phyloP scores from a whole-genome alignment of 2,797 vertebrate genomes.

The Neomorphus geoffroyi region DNA sequence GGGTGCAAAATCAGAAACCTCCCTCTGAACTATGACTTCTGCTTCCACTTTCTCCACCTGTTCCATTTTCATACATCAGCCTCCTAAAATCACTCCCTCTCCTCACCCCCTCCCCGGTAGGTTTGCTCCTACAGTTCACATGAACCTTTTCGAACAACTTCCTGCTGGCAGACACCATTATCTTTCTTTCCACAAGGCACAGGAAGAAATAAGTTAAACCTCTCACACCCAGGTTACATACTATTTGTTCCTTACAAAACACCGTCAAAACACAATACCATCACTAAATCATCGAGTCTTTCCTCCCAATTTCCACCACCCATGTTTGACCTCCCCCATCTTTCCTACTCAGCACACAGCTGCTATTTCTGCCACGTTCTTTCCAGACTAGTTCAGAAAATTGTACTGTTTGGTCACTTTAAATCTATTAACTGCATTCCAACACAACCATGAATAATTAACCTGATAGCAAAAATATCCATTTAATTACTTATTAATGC shows the following conservation, averaged over 20 bases:
- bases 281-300: not conserved
- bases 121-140: not conserved
- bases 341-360: not conserved
- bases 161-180: not conserved
- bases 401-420: not conserved
- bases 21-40: not conserved
- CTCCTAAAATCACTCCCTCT: not conserved
- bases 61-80: not conserved
- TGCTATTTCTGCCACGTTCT: not conserved
- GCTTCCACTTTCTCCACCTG: not conserved
- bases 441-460: not conserved
- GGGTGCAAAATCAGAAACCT: not conserved
- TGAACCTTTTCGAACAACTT: not conserved
- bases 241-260: not conserved
- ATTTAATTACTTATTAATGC: not conserved
- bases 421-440: not conserved
- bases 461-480: not conserved
- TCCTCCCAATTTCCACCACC: not conserved
- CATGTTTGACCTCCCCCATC: not conserved
- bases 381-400: not conserved
- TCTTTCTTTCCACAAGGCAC: not conserved
- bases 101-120: not conserved
- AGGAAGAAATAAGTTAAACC: accelerated
- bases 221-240: not conserved
- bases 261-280: not conserved